A percentile compares a stretch with the other conserved stretches of the same genome.
Conservation (phyloP, 2,113 vertebrate genomes). For the Myocastor coypus region DNA sequence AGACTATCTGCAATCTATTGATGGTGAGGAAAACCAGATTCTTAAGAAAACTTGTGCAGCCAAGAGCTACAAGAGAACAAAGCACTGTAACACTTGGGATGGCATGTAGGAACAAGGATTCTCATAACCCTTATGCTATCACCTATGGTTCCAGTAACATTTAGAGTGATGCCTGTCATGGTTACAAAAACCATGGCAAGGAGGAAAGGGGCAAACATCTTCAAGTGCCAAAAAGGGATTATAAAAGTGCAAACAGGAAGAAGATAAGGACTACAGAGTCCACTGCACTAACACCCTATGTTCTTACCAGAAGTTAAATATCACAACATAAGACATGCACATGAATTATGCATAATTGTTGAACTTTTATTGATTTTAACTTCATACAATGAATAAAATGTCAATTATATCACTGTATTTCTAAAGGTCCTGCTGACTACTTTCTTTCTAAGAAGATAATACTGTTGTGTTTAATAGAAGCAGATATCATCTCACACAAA, state of each 20-base stretch:
- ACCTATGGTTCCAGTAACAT: slow-evolving; percentile 61
- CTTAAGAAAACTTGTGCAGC: slow-evolving; percentile 38
- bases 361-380: background rate
- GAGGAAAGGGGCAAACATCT: background rate
- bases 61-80: background rate
- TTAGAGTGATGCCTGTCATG: slow-evolving; percentile 45
- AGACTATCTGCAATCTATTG: slow-evolving; percentile 69
- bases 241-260: background rate
- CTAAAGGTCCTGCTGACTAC: background rate
- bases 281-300: too few relatives aligned
- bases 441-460: background rate
- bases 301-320: background rate
- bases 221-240: background rate
- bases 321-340: background rate
- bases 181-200: background rate
- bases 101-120: background rate
- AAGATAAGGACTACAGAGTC: background rate
- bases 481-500: background rate
- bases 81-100: background rate
- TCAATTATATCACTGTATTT: background rate
- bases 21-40: slow-evolving; percentile 71
- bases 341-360: background rate
- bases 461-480: background rate
- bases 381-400: background rate
- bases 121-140: background rate